phyloP scores from a whole-genome alignment of 1,140 invertebrate genomes.

The Aphis craccivora region DNA sequence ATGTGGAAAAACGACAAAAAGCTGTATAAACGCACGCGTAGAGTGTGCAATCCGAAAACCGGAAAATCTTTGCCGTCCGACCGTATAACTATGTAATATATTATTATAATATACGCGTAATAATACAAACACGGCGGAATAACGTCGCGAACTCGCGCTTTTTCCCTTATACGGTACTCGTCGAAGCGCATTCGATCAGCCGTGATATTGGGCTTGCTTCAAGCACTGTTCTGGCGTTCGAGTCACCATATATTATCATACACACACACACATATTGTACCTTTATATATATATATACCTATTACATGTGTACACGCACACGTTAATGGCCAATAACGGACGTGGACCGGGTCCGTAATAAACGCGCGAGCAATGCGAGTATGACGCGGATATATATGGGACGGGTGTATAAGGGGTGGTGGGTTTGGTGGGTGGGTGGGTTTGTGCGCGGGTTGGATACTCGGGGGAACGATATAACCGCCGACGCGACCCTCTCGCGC shows the following conservation, averaged over 20 bases:
- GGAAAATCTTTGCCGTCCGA: neutral
- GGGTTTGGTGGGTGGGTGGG: too few species aligned
- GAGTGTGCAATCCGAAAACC: neutral
- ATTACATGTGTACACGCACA: too few species aligned
- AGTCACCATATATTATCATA: neutral
- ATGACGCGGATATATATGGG: neutral
- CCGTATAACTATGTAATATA: neutral
- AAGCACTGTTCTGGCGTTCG: neutral
- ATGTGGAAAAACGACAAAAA: too few species aligned
- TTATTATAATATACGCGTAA: neutral
- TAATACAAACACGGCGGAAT: neutral
- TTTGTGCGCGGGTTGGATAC: neutral
- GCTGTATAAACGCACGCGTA: too few species aligned
- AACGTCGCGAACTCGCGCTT: neutral
- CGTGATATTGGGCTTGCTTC: constrained; percentile 37
- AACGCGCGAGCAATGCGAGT: neutral
- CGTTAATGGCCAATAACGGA: constrained; percentile 55
- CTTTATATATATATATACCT: neutral
- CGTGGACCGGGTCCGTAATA: constrained; percentile 55
- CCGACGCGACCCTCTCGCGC: constrained; percentile 17
- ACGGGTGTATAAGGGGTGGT: too few species aligned
- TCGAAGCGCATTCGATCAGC: constrained; percentile 39
- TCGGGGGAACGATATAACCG: constrained; percentile 56
- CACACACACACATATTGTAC: neutral
- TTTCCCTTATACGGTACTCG: neutral